Evolutionary conservation across 2,888 invertebrate genomes (phyloP).

Genomic region (Diadegma fenestrale): DNA sequence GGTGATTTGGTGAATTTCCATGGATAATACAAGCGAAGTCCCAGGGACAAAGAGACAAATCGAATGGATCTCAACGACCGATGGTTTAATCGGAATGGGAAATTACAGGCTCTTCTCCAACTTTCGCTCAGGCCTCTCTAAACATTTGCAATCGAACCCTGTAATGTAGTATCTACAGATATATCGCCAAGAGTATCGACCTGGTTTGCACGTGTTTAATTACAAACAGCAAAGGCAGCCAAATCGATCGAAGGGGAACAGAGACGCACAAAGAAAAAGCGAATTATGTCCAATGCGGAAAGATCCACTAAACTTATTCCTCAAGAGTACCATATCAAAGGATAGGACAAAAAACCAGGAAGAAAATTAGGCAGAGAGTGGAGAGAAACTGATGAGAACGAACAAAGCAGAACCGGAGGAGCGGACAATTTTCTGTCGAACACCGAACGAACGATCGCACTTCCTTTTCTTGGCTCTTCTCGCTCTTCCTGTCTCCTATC

Average conservation of each 20-base stretch:
- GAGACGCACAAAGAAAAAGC: constrained; percentile 51
- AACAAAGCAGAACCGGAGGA: constrained; percentile 48
- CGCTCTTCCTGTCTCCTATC: constrained; percentile 31
- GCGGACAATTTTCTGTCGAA: constrained; percentile 58
- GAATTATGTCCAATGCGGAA: neutral
- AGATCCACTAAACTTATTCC: neutral
- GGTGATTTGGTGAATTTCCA: constrained; percentile 43
- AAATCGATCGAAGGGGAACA: constrained; percentile 15
- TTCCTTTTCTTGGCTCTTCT: constrained; percentile 40
- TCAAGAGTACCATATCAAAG: neutral
- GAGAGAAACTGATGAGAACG: constrained; percentile 61
- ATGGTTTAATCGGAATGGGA: constrained; percentile 69
- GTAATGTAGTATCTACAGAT: neutral
- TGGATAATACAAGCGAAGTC: constrained; percentile 52
- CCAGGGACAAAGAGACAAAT: constrained; percentile 46
- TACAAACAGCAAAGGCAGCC: neutral
- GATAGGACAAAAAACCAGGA: constrained; percentile 19
- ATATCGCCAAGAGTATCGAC: constrained; percentile 14
- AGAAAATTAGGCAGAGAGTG: constrained; percentile 7
- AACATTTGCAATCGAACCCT: constrained; percentile 29
- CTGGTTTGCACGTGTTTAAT: constrained; percentile 18
- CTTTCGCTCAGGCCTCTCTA: neutral
- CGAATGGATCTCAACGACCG: constrained; percentile 48
- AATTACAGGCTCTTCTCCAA: constrained; percentile 61
- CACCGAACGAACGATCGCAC: constrained; percentile 50